Percentiles rank a stretch among this genome's conserved stretches.
phyloP scores from a whole-genome alignment of 1,140 invertebrate species.

The Aleiodes sp. region DNA sequence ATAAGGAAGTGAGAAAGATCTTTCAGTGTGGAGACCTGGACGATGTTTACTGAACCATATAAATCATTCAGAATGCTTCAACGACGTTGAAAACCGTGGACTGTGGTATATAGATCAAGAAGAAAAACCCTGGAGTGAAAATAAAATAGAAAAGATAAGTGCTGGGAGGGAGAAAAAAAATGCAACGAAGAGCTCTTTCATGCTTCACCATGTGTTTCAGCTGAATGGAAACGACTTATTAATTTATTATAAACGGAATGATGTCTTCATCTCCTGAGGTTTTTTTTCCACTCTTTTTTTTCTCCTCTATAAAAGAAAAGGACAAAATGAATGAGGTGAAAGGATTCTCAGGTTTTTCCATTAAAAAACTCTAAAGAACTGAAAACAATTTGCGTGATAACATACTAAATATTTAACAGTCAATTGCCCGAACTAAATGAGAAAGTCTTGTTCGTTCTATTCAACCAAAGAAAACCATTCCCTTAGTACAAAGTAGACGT shows the following conservation, averaged over 20 bases:
- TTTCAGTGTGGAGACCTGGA: neutral
- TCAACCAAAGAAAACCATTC: too few species aligned
- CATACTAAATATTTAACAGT: slow-evolving; percentile 25
- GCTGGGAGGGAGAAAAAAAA: neutral
- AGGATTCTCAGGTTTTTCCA: slow-evolving; percentile 15
- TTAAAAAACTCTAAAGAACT: slow-evolving; percentile 4
- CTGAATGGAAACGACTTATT: slow-evolving; percentile 4
- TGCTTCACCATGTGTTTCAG: neutral
- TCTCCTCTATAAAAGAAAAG: too few species aligned
- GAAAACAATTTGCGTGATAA: neutral
- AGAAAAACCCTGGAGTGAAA: neutral
- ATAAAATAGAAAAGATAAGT: neutral
- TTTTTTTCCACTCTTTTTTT: neutral
- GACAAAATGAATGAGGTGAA: neutral
- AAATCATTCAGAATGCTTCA: slow-evolving; percentile 28
- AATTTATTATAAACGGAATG: neutral
- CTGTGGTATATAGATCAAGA: neutral
- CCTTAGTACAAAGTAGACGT: too few species aligned
- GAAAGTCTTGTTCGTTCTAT: too few species aligned
- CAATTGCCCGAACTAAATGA: slow-evolving; percentile 17
- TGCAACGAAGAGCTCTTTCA: neutral
- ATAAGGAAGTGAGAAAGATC: neutral
- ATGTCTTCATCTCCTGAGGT: neutral
- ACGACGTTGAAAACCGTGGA: neutral
- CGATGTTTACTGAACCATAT: slow-evolving; percentile 28